These are phyloP conservation scores for Aricia artaxerxes DNA, from an alignment of 2,888 invertebrate species.

Conservation along the genomic window DNA sequence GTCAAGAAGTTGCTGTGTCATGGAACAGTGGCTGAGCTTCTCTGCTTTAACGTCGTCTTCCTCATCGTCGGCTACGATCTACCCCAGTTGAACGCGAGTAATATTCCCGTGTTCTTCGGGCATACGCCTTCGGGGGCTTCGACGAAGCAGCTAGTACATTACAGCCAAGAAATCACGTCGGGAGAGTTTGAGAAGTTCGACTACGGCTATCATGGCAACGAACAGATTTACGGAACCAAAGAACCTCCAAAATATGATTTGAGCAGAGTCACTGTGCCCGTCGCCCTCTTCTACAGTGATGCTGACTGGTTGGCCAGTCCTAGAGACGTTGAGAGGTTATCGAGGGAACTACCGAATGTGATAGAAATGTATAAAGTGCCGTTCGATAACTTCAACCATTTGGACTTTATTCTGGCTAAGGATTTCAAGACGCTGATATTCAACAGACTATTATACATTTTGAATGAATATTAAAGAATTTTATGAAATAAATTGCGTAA, in stretches of 20 bases:
- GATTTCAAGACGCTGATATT: constrained; percentile 56
- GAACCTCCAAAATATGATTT: constrained; percentile 58
- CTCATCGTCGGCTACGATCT: constrained; percentile 80
- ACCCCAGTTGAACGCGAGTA: constrained; percentile 78
- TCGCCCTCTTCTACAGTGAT: constrained; percentile 62
- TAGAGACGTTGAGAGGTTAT: constrained; percentile 77
- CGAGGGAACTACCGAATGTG: constrained; percentile 73
- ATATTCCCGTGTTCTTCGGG: constrained; percentile 76
- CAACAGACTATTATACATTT: constrained; percentile 41
- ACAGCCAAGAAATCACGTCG: constrained; percentile 68
- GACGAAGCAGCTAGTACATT: constrained; percentile 76
- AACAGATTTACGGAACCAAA: constrained; percentile 51
- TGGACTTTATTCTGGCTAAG: constrained; percentile 63
- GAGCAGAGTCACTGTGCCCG: constrained; percentile 54
- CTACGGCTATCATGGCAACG: constrained; percentile 54
- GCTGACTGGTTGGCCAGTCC: constrained; percentile 84
- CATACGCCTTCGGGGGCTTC: constrained; percentile 80
- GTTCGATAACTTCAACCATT: constrained; percentile 66
- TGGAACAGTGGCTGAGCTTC: constrained; percentile 61
- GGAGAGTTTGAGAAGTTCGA: constrained; percentile 59
- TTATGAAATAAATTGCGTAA: background rate
- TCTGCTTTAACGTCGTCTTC: constrained; percentile 83
- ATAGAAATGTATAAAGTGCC: constrained; percentile 79
- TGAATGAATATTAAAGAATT: background rate
- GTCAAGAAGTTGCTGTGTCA: constrained; percentile 71